Evolutionary conservation across 2,797 vertebrate species (phyloP).

Genomic region (Austrolebias charrua): DNA sequence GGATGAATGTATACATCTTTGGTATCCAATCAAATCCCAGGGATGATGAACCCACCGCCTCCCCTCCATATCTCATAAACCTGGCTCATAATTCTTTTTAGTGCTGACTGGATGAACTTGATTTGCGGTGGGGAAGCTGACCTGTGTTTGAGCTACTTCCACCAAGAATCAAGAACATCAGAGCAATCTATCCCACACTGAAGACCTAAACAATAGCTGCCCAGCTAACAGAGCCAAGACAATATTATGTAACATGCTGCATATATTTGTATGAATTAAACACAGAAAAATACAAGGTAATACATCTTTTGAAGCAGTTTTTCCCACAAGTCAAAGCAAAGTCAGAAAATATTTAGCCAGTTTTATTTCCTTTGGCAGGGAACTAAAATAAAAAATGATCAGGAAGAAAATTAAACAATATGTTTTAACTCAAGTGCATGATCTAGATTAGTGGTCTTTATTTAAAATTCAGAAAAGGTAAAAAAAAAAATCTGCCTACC

Average conservation of each 20-base stretch:
- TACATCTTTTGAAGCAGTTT: conserved; percentile 9
- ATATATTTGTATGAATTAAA: conserved; percentile 24
- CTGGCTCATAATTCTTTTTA: conserved; percentile 49
- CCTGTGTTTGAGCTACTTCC: conserved; percentile 59
- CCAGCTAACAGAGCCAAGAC: conserved; percentile 37
- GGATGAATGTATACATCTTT: conserved; percentile 41
- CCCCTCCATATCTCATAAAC: conserved; percentile 21
- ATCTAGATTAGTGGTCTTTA: neutral
- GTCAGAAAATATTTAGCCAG: neutral
- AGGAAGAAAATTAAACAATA: neutral
- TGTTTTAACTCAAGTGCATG: neutral
- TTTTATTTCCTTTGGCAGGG: neutral
- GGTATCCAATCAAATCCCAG: conserved; percentile 59
- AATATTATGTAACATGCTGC: conserved; percentile 54
- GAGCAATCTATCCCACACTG: conserved; percentile 15
- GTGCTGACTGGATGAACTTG: conserved; percentile 25
- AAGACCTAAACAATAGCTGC: conserved; percentile 46
- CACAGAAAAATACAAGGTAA: conserved; percentile 2
- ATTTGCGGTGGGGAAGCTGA: conserved; percentile 28
- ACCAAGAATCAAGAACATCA: conserved; percentile 33
- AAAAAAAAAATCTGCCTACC: too few species aligned
- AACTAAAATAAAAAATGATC: neutral
- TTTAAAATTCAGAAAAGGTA: too few species aligned
- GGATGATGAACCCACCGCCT: conserved; percentile 52
- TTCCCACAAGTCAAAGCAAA: conserved; percentile 4